Evolutionary conservation across 2,797 vertebrate genomes (phyloP).

Genomic region (Poeciliopsis turneri): DNA sequence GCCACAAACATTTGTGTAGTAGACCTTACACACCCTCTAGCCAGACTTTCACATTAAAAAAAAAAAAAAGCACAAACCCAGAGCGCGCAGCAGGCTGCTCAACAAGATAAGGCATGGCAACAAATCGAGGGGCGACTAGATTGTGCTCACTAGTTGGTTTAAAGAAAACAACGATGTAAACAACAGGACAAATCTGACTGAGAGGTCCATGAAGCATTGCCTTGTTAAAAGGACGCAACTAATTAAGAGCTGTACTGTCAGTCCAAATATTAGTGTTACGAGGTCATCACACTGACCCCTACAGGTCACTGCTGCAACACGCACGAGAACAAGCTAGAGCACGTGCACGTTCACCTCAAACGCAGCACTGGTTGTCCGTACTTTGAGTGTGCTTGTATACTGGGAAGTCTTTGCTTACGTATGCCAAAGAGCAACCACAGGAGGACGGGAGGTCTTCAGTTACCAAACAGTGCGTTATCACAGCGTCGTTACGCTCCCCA

Average conservation of each 20-base stretch:
- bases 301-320: slow-evolving; percentile 34
- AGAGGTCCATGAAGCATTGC: slow-evolving; percentile 29
- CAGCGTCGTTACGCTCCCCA: slow-evolving; percentile 64
- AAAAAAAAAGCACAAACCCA: slow-evolving; percentile 31
- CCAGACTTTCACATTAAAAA: slow-evolving; percentile 34
- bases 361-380: slow-evolving; percentile 19
- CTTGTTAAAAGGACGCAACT: slow-evolving; percentile 44
- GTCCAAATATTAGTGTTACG: slow-evolving; percentile 73
- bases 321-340: slow-evolving; percentile 14
- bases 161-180: slow-evolving; percentile 40
- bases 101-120: slow-evolving; percentile 47
- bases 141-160: slow-evolving; percentile 34
- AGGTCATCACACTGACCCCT: slow-evolving; percentile 57
- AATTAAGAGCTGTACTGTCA: slow-evolving; percentile 59
- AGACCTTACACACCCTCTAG: slow-evolving; percentile 17
- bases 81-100: slow-evolving; percentile 16
- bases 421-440: slow-evolving; percentile 66
- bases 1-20: slow-evolving; percentile 11
- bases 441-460: slow-evolving; percentile 68
- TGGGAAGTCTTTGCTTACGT: slow-evolving; percentile 55
- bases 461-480: slow-evolving; percentile 70
- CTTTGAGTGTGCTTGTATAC: slow-evolving; percentile 66
- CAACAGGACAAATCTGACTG: slow-evolving; percentile 18
- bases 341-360: slow-evolving; percentile 22
- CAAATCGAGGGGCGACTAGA: slow-evolving; percentile 34